phyloP scores from a whole-genome alignment of 1,140 invertebrate genomes.

The Brachionus rotundiformis region DNA sequence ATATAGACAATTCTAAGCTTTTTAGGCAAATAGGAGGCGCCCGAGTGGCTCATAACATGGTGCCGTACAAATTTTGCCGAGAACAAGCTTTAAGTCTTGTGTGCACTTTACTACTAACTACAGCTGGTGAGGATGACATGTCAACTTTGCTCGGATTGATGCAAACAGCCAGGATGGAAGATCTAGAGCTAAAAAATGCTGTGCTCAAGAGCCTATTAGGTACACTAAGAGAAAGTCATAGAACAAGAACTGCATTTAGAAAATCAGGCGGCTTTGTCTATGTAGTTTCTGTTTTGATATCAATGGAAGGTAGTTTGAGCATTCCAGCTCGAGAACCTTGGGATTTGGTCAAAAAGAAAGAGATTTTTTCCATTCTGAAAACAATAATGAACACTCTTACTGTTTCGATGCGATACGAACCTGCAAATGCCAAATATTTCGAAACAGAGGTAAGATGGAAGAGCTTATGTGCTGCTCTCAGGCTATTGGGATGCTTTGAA shows the following conservation, averaged over 20 bases:
- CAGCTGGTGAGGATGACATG: slow-evolving; percentile 92
- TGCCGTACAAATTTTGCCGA: slow-evolving; percentile 80
- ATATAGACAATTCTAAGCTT: slow-evolving; percentile 80
- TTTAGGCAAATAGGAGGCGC: slow-evolving; percentile 89
- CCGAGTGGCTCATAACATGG: slow-evolving; percentile 83
- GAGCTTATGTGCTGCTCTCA: slow-evolving; percentile 84
- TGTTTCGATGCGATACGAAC: slow-evolving; percentile 96
- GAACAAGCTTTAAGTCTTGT: slow-evolving; percentile 74
- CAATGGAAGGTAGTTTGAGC: slow-evolving; percentile 79
- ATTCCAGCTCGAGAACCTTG: slow-evolving; percentile 55
- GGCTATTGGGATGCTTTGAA: slow-evolving; percentile 84
- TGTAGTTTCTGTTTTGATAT: slow-evolving; percentile 89
- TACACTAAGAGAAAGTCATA: slow-evolving; percentile 88
- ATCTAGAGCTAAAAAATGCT: slow-evolving; percentile 80
- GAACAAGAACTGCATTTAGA: slow-evolving; percentile 90
- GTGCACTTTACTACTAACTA: slow-evolving; percentile 82
- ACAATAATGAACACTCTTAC: slow-evolving; percentile 91
- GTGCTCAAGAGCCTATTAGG: slow-evolving; percentile 83
- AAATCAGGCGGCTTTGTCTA: slow-evolving; percentile 97
- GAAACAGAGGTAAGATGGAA: slow-evolving; percentile 89
- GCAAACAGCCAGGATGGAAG: slow-evolving; percentile 78
- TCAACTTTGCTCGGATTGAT: slow-evolving; percentile 83
- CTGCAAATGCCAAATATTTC: slow-evolving; percentile 97
- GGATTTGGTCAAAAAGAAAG: slow-evolving; percentile 56
- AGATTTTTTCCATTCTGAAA: slow-evolving; percentile 68